Base-by-base conservation (phyloP, 2,797 vertebrate species). In the Otolemur crassicaudatus region DNA sequence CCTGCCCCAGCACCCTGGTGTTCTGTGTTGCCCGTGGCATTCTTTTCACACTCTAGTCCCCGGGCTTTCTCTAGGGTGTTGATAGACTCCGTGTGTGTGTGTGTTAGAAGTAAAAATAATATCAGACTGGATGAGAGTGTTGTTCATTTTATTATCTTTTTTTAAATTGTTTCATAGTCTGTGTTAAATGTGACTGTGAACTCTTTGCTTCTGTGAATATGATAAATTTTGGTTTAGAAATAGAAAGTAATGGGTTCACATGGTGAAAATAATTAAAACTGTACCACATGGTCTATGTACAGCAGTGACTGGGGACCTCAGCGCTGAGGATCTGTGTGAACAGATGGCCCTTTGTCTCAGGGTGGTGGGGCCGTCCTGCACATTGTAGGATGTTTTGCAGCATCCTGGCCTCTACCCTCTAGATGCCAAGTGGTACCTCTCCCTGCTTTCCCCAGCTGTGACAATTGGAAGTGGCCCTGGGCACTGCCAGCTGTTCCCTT, bases 261-360 rank as follows among this genome's bases (percentile, higher is more conserved):
- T 53, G 46, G 72, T 89, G 29, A 88, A 67, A 88, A 43, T 10
- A 46, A 11, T 34, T 40, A 22, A 58, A 72, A 31, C 56, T n/a
- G 19, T 72, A 22, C 25, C 13, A 0, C 7, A 40, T 0, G 19
- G 8, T 34, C 19, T 27, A 7, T 13, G 3, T 4, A 4, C 22
- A 23, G 6, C 16, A 46, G 49, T 9, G 31, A 16, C 37, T 58
- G 16, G 23, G 5, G 5, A 0, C 25, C 56, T 43, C 40, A 2
- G n/a, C 7, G 0, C 80, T 27, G 7, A 29, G 37, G 79, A 40
- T 12, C 0, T n/a, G 5, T 7, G 40, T n/a, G n/a, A 16, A 27
- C 20, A 0, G 1, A 11, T 25, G 10, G 27, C 19, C 61, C 22
- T 5, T 80, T 43, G 58, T 80, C 11, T 53, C 61, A 43, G 11